Evolutionary conservation across 2,888 invertebrate genomes (phyloP), one percentile per base, ranked within the genome.

Genomic region (Hydroisotoma schaefferi): DNA sequence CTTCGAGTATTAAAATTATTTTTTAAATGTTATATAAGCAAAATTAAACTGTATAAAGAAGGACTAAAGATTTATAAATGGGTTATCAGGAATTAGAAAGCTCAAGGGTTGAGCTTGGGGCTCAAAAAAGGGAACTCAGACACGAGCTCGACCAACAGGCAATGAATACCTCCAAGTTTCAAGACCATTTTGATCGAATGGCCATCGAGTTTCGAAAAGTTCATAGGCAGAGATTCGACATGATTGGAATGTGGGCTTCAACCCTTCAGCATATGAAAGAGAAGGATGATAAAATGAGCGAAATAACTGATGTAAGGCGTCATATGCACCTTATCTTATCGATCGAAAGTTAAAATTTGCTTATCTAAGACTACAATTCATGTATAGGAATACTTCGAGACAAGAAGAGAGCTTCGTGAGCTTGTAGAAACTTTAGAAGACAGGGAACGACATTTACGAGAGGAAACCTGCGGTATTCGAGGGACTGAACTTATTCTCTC

Each of bases 91-190:
- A 59, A 46, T 33, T 61, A 18, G 65, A 65, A 27, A 49, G 59
- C 26, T 43, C 37, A 2, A 59, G 59, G 33, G 61, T 62, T 3
- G 65, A 65, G 38, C 55, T 61, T 15, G 65, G 65, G 2, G 53
- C 61, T 4, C 25, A 54, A 15, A n/a, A 59, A 12, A 65, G 59
- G 37, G 38, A 43, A 5, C 28, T 65, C 3, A 56, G 55, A 52
- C 54, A 59, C 53, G 59, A 61, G 26, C 44, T 65, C 12, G 65
- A 65, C 26, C 58, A 55, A 20, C 46, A 62, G 53, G 61, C 65
- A 38, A 65, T 65, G 65, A 59, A 55, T n/a, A 62, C 61, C 4
- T 44, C 56, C 5, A 65, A 65, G 55, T 61, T 53, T 40, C 65
- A 65, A 27, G 65, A 65, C 25, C 61, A 61, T 25, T 55, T 65